These are phyloP conservation scores for Furcula furcula DNA, from an alignment of 2,888 invertebrate genomes.

Conservation along the genomic window DNA sequence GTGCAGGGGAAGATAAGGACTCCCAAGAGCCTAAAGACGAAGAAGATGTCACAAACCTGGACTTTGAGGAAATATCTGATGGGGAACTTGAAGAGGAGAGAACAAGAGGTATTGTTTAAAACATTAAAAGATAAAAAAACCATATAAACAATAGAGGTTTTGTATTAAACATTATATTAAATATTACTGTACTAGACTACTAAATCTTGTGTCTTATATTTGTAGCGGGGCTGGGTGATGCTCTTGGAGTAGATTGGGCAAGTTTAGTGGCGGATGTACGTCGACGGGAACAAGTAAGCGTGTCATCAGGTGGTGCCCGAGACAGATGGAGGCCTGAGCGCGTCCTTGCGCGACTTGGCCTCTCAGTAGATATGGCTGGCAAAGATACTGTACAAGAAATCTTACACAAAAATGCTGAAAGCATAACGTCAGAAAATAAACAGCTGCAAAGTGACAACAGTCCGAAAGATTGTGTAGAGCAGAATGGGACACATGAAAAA, in stretches of 20 bases:
- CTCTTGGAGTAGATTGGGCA: slow-evolving; percentile 98
- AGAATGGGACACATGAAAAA: slow-evolving; percentile 52
- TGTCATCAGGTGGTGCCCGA: slow-evolving; percentile 82
- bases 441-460: slow-evolving; percentile 31
- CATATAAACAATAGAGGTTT: neutral
- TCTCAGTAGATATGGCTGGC: slow-evolving; percentile 90
- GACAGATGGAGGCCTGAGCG: slow-evolving; percentile 91
- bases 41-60: slow-evolving; percentile 87
- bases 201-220: too few relatives aligned
- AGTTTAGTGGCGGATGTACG: slow-evolving; percentile 91
- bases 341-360: slow-evolving; percentile 89
- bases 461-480: slow-evolving; percentile 36
- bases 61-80: slow-evolving; percentile 95
- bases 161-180: too few relatives aligned
- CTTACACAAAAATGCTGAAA: slow-evolving; percentile 56
- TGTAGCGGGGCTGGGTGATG: slow-evolving; percentile 89
- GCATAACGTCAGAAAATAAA: slow-evolving; percentile 37
- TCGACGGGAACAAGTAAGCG: slow-evolving; percentile 68
- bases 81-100: slow-evolving; percentile 93
- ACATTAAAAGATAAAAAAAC: neutral
- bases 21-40: slow-evolving; percentile 84
- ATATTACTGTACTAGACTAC: too few relatives aligned
- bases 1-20: slow-evolving; percentile 66
- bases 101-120: slow-evolving; percentile 58
- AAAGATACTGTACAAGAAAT: slow-evolving; percentile 66